A percentile compares a stretch with the other conserved stretches of the same genome.
phyloP scores from a whole-genome alignment of 1,140 invertebrate species.

The Achroia grisella region DNA sequence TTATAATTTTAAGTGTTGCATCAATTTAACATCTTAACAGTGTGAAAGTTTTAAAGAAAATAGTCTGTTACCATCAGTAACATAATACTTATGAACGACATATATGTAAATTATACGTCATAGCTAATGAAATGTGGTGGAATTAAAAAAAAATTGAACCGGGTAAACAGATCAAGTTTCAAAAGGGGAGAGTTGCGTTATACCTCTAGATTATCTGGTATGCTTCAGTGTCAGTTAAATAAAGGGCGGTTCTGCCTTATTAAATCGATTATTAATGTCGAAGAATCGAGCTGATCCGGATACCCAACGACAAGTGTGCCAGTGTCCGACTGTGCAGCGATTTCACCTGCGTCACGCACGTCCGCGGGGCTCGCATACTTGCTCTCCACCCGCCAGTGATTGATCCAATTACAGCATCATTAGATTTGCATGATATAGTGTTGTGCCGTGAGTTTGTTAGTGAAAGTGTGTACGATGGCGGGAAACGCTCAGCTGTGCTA shows the following conservation, averaged over 20 bases:
- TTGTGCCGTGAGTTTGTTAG: conserved; percentile 21
- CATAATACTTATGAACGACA: too few relatives aligned
- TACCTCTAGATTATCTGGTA: too few relatives aligned
- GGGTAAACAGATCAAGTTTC: too few relatives aligned
- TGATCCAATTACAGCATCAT: conserved; percentile 42
- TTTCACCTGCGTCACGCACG: conserved; percentile 66
- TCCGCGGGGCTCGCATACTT: conserved; percentile 36
- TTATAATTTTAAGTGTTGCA: too few relatives aligned
- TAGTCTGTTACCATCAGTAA: too few relatives aligned
- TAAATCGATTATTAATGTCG: conserved; percentile 15
- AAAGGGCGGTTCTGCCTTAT: conserved; percentile 9
- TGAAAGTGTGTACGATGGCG: conserved; percentile 55
- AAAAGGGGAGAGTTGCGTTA: too few relatives aligned
- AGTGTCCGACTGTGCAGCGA: conserved; percentile 34
- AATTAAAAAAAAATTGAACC: too few relatives aligned
- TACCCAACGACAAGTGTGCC: conserved; percentile 54
- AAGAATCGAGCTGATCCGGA: conserved; percentile 41
- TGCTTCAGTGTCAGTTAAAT: neutral
- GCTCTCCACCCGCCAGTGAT: conserved; percentile 31
- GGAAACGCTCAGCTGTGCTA: conserved; percentile 50
- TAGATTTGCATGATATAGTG: conserved; percentile 43
- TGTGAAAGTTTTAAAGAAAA: too few relatives aligned
- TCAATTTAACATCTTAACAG: too few relatives aligned
- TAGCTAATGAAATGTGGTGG: too few relatives aligned
- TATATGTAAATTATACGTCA: too few relatives aligned